These are phyloP conservation scores for Melitaea cinxia DNA, from an alignment of 1,140 invertebrate genomes.

Conservation along the genomic window DNA sequence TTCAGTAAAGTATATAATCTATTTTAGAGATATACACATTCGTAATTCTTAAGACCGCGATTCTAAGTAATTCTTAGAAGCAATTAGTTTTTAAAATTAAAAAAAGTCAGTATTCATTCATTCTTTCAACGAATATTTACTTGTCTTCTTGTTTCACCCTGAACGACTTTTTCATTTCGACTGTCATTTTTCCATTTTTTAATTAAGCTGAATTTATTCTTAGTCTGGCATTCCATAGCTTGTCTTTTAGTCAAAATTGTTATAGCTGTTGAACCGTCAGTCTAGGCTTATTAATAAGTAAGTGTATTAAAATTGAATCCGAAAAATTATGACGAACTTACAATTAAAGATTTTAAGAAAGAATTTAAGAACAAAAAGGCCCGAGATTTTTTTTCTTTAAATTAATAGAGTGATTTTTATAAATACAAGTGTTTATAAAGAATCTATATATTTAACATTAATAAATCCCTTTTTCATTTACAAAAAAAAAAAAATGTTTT, in stretches of 20 bases:
- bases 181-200: conserved; percentile 9
- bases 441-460: too few relatives aligned
- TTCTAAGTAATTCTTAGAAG: background rate
- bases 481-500: too few relatives aligned
- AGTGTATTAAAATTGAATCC: too few relatives aligned
- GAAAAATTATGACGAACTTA: too few relatives aligned
- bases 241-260: background rate
- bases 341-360: too few relatives aligned
- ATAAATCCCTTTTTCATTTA: too few relatives aligned
- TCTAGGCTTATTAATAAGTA: too few relatives aligned
- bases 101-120: background rate
- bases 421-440: too few relatives aligned
- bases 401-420: too few relatives aligned
- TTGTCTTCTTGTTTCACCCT: background rate
- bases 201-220: conserved; percentile 25
- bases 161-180: background rate
- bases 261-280: background rate
- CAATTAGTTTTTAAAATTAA: background rate
- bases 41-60: background rate
- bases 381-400: too few relatives aligned
- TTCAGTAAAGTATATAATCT: too few relatives aligned
- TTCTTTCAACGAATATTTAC: background rate
- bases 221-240: background rate
- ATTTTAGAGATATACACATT: background rate
- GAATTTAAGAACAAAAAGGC: too few relatives aligned